phyloP scores from a whole-genome alignment of 2,888 invertebrate genomes.

The Hybos culiciformis region DNA sequence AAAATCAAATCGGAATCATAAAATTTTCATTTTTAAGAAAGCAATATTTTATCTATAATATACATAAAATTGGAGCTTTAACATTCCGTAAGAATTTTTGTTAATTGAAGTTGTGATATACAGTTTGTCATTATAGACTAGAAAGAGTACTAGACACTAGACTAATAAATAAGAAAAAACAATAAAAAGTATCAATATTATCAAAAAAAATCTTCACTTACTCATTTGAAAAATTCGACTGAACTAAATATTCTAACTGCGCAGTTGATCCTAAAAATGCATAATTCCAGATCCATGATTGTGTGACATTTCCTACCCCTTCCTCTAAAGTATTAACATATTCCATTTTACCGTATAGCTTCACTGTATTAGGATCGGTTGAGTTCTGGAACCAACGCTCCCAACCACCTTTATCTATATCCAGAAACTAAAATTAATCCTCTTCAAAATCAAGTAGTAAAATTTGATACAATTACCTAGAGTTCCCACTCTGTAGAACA shows the following conservation, averaged over 20 bases:
- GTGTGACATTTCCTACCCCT: constrained; percentile 59
- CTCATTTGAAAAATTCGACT: constrained; percentile 54
- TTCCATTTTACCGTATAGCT: constrained; percentile 51
- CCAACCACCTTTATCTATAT: constrained; percentile 60
- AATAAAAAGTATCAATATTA: not conserved
- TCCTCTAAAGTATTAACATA: constrained; percentile 49
- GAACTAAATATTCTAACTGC: constrained; percentile 57
- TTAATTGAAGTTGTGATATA: no score
- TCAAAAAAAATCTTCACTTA: constrained; percentile 23
- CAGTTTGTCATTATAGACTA: no score
- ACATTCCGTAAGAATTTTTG: no score
- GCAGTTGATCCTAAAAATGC: constrained; percentile 60
- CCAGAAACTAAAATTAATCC: not conserved
- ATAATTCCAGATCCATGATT: constrained; percentile 64
- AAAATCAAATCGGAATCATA: no score
- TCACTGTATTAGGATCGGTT: constrained; percentile 46
- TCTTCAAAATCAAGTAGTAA: not conserved
- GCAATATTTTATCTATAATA: not conserved
- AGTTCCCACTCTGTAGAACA: constrained; percentile 58
- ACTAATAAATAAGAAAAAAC: not conserved
- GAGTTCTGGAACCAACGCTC: constrained; percentile 57
- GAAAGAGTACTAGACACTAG: no score
- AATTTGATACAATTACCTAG: constrained; percentile 39
- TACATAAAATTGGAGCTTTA: no score
- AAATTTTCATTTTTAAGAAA: not conserved